These are phyloP conservation scores for Nesometra sesokonis DNA, from an alignment of 35 echinoderm and acorn worm species.

Conservation along the genomic window DNA sequence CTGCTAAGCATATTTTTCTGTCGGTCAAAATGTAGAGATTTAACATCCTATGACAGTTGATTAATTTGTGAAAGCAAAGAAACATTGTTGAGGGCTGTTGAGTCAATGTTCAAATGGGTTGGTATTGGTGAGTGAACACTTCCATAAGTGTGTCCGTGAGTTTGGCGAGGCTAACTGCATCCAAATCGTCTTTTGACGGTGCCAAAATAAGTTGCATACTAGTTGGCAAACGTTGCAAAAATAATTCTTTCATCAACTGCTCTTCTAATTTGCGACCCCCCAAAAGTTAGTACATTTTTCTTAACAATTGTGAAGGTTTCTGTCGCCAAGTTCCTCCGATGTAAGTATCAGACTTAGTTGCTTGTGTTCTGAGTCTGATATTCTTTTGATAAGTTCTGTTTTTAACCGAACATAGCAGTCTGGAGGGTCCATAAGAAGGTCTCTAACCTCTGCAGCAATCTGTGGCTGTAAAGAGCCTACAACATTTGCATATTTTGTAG, in stretches of 20 bases:
- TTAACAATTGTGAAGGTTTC: conserved; percentile 38
- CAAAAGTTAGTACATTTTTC: conserved; percentile 26
- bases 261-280: conserved; percentile 27
- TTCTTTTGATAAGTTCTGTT: conserved; percentile 21
- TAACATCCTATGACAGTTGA: neutral
- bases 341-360: conserved; percentile 21
- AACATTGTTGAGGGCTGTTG: neutral
- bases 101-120: too few species aligned
- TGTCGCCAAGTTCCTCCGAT: conserved; percentile 32
- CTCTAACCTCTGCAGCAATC: conserved; percentile 42
- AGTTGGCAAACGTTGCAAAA: conserved; percentile 36
- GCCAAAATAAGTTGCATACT: conserved; percentile 40
- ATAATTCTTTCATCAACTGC: conserved; percentile 25
- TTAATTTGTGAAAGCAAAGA: neutral
- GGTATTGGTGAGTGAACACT: neutral
- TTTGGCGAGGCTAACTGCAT: conserved; percentile 1
- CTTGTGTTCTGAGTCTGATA: conserved; percentile 27
- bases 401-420: conserved; percentile 11
- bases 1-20: neutral
- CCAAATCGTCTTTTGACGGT: too few species aligned
- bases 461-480: conserved; percentile 34
- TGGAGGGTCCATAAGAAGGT: conserved; percentile 20
- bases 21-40: neutral
- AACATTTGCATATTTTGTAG: conserved; percentile 32
- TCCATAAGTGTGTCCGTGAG: conserved; percentile 4